Conservation (phyloP, 2,113 vertebrate genomes). For the Nipponia nippon region DNA sequence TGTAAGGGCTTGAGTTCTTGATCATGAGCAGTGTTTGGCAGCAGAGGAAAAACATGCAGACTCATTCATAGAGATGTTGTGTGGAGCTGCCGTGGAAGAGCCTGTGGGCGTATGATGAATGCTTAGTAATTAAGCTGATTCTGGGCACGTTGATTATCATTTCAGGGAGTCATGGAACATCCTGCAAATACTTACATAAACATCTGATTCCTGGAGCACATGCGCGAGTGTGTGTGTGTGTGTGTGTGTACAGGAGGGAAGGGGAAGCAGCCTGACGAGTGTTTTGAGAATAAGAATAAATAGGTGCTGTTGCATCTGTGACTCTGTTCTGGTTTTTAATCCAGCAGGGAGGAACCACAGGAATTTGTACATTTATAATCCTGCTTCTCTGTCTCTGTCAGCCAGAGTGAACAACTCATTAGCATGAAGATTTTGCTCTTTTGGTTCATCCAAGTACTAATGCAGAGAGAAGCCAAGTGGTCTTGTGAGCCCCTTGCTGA, state of each 20-base stretch:
- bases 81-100: background rate
- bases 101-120: conserved; percentile 24
- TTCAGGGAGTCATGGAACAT: conserved; percentile 25
- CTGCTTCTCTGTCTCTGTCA: background rate
- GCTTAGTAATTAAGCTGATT: conserved; percentile 46
- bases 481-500: background rate
- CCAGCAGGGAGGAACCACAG: background rate
- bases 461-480: background rate
- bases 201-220: conserved; percentile 1
- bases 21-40: background rate
- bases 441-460: background rate
- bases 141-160: background rate
- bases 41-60: background rate
- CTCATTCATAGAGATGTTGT: background rate
- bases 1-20: background rate
- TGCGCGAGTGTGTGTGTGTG: background rate
- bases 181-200: conserved; percentile 44
- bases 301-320: background rate
- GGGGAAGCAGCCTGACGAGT: background rate
- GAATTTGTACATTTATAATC: background rate
- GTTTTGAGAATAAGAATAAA: conserved; percentile 7
- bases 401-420: background rate
- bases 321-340: background rate
- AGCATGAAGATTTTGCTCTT: background rate
- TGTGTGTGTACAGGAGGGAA: background rate